Evolutionary conservation across 53 echinoderm and acorn worm genomes (phyloP).

Genomic region (Crossaster papposus): DNA sequence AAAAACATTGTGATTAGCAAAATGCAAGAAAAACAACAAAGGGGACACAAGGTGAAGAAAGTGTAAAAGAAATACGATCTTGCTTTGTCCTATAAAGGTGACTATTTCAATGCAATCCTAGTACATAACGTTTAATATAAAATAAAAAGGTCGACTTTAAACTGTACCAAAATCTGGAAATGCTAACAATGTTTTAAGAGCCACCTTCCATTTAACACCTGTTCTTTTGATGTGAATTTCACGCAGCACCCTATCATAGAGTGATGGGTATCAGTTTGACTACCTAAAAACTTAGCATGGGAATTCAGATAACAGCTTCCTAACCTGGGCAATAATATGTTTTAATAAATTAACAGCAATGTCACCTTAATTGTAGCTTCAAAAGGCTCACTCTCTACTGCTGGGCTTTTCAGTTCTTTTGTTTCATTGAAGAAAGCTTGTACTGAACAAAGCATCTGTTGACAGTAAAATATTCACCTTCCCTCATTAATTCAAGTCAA

Average conservation of each 20-base stretch:
- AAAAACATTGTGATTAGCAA: slow-evolving; percentile 3
- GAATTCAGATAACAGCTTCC: not conserved
- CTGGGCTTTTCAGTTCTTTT: slow-evolving; percentile 79
- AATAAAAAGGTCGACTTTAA: no score
- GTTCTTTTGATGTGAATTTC: no score
- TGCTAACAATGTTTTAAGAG: no score
- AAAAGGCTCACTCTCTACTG: slow-evolving; percentile 82
- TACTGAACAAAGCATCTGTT: slow-evolving; percentile 85
- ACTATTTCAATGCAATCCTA: not conserved
- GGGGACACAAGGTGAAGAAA: not conserved
- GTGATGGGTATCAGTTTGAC: no score
- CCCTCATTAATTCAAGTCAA: no score
- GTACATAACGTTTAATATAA: not conserved
- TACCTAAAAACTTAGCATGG: no score
- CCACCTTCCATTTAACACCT: no score
- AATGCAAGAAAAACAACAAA: not conserved
- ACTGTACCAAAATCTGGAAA: no score
- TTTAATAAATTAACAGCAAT: not conserved
- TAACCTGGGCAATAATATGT: not conserved
- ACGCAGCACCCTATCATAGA: no score
- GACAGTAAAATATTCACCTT: slow-evolving; percentile 5
- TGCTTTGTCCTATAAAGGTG: not conserved
- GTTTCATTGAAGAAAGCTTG: slow-evolving; percentile 94
- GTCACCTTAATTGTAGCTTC: slow-evolving; percentile 82
- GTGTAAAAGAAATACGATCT: not conserved